These are phyloP conservation scores for Phyllotreta cruciferae DNA, from an alignment of 2,888 invertebrate genomes.

Conservation along the genomic window DNA sequence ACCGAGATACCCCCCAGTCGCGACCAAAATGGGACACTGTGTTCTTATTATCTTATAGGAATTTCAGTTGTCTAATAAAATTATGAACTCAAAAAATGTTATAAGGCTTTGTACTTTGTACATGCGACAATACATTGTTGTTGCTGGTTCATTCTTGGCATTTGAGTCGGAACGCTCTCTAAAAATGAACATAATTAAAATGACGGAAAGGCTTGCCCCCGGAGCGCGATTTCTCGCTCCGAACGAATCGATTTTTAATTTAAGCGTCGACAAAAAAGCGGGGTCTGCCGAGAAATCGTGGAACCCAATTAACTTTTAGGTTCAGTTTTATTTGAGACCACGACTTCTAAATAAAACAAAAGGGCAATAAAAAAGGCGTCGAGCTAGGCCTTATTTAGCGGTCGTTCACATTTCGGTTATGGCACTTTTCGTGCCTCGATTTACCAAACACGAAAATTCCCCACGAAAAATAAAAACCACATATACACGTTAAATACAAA, in stretches of 20 bases:
- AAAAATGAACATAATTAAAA: no score
- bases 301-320: conserved; percentile 16
- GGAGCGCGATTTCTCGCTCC: no score
- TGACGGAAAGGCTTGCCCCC: no score
- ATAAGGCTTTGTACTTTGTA: no score
- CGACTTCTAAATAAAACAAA: conserved; percentile 27
- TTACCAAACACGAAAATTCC: conserved; percentile 15
- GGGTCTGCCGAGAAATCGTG: conserved; percentile 2
- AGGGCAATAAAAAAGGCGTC: conserved; percentile 23
- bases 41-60: no score
- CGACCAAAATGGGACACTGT: no score
- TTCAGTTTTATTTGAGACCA: conserved; percentile 17
- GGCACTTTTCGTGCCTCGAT: conserved; percentile 5
- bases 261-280: not conserved
- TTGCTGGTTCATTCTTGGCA: no score
- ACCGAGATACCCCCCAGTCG: no score
- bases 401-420: conserved; percentile 22
- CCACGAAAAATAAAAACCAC: conserved; percentile 1
- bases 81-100: no score
- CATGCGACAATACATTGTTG: no score
- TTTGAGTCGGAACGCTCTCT: no score
- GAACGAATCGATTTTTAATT: conserved; percentile 16
- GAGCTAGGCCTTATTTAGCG: conserved; percentile 25
- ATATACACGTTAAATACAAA: not conserved
- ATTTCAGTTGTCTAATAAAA: no score